Evolutionary conservation across 2,113 vertebrate genomes (phyloP).

Genomic region (Mesitornis unicolor): DNA sequence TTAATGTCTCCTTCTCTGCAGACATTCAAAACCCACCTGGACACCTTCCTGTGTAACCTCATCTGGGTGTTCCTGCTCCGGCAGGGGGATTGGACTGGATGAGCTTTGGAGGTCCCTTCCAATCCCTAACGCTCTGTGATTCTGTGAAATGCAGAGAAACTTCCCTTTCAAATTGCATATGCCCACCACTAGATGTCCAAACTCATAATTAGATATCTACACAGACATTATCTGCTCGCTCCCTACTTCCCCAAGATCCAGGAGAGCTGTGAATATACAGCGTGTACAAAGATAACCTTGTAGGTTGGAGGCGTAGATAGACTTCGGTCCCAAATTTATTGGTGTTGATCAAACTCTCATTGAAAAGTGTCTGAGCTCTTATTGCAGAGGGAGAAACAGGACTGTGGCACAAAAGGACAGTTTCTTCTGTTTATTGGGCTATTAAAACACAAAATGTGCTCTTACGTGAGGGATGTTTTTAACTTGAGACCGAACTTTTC

Average conservation of each 20-base stretch:
- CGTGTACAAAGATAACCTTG: neutral
- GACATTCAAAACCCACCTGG: no score
- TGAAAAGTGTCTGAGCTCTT: neutral
- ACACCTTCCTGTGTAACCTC: no score
- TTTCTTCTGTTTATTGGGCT: neutral
- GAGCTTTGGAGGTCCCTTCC: no score
- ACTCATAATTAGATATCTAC: neutral
- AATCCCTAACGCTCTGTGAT: no score
- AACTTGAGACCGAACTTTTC: neutral
- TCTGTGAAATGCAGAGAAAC: neutral
- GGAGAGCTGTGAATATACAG: neutral
- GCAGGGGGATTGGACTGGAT: no score
- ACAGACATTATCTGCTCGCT: neutral
- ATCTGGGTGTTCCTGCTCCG: no score
- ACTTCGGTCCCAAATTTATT: neutral
- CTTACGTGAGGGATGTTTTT: neutral
- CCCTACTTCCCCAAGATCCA: neutral
- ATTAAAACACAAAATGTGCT: neutral
- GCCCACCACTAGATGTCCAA: neutral
- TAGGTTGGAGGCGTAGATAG: neutral
- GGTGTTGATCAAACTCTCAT: fast-evolving
- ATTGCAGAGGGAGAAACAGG: neutral
- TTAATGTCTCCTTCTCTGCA: no score
- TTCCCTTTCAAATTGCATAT: neutral
- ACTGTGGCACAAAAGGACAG: neutral